Evolutionary conservation across 2,888 invertebrate species (phyloP).

Genomic region (Hyppa rectilinea): DNA sequence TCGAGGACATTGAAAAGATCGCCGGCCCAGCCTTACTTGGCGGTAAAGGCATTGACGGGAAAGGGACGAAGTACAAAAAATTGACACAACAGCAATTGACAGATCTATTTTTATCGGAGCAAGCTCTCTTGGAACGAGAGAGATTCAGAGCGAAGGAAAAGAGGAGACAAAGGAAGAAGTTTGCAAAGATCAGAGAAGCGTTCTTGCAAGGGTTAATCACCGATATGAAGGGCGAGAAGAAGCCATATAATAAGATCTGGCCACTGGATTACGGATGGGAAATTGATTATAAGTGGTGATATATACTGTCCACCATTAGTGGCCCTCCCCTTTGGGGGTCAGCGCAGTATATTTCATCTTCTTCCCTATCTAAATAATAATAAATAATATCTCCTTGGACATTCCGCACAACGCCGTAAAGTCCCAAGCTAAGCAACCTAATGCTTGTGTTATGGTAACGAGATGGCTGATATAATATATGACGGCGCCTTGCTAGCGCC

Average conservation of each 20-base stretch:
- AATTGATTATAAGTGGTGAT: constrained; percentile 65
- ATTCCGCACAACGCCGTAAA: too few relatives aligned
- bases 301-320: too few relatives aligned
- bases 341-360: too few relatives aligned
- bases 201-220: neutral
- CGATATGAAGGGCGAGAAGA: neutral
- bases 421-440: too few relatives aligned
- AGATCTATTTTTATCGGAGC: accelerated
- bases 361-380: too few relatives aligned
- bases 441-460: too few relatives aligned
- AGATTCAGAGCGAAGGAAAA: neutral
- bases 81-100: accelerated
- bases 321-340: too few relatives aligned
- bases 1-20: accelerated
- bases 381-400: too few relatives aligned
- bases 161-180: neutral
- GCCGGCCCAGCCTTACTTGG: accelerated
- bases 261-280: constrained; percentile 75
- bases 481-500: too few relatives aligned
- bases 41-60: accelerated
- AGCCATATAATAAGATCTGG: constrained; percentile 54
- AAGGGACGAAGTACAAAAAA: accelerated
- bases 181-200: neutral
- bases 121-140: accelerated
- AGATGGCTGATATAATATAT: too few relatives aligned